A percentile compares a stretch with the other conserved stretches of the same genome.
phyloP scores from a whole-genome alignment of 2,888 invertebrate genomes.

The Cyrtodaria siliqua region DNA sequence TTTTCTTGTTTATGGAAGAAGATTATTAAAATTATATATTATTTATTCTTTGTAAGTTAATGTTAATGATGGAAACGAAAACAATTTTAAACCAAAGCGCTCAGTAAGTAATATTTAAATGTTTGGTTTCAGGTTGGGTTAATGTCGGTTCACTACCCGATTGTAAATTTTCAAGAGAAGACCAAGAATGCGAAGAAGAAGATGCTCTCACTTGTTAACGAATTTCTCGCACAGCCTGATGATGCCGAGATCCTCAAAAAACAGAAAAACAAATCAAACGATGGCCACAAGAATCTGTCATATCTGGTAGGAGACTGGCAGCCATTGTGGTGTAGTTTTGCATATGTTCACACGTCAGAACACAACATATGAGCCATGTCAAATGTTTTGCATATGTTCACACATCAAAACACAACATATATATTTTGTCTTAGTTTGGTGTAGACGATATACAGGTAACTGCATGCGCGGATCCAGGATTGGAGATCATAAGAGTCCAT shows the following conservation, averaged over 20 bases:
- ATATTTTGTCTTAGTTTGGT: no score
- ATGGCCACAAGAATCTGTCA: conserved; percentile 72
- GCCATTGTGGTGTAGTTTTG: no score
- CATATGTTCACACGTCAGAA: no score
- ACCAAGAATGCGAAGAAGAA: conserved; percentile 71
- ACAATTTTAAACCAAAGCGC: conserved; percentile 78
- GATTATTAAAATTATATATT: no score
- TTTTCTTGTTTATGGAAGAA: no score
- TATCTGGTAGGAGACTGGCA: conserved; percentile 76
- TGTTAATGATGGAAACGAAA: conserved; percentile 80
- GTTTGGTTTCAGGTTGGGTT: conserved; percentile 77
- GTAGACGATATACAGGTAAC: no score
- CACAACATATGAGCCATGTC: no score
- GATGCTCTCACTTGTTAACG: conserved; percentile 71
- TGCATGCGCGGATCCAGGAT: no score
- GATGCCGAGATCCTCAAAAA: conserved; percentile 46
- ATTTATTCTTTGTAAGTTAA: no score
- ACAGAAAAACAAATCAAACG: conserved; percentile 52
- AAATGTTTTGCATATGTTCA: no score
- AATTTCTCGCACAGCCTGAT: conserved; percentile 24
- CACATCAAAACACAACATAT: no score
- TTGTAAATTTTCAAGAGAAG: conserved; percentile 82
- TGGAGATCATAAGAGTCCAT: no score
- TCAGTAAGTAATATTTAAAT: conserved; percentile 68
- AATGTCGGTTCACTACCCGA: conserved; percentile 79